phyloP scores from a whole-genome alignment of 2,888 invertebrate genomes.

The Hydropsyche betteni region DNA sequence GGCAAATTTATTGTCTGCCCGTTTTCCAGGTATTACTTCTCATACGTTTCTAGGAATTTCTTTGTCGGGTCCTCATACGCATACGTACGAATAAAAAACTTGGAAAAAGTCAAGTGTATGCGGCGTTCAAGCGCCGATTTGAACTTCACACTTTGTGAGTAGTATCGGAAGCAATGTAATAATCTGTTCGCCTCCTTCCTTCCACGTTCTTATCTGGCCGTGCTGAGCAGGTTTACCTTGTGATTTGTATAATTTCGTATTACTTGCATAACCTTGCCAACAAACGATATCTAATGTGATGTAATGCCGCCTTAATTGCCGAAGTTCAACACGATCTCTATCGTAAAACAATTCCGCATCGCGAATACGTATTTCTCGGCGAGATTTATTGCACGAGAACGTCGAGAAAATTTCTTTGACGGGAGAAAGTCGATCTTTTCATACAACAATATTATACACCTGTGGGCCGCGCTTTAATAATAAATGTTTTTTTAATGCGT shows the following conservation, averaged over 20 bases:
- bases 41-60: constrained; percentile 21
- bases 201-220: not conserved
- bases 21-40: constrained; percentile 31
- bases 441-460: not conserved
- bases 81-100: not conserved
- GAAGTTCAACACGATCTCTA: not conserved
- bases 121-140: too few species aligned
- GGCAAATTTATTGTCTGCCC: constrained; percentile 31
- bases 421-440: constrained; percentile 16
- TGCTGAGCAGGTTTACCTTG: constrained; percentile 1
- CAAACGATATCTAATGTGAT: constrained; percentile 19
- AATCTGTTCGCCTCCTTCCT: not conserved
- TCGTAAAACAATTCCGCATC: too few species aligned
- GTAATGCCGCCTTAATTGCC: constrained; percentile 9
- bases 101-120: too few species aligned
- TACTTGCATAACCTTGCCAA: constrained; percentile 11
- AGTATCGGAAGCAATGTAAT: not conserved
- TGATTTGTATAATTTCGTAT: not conserved
- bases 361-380: too few species aligned
- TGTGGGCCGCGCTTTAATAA: not conserved
- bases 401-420: constrained; percentile 16
- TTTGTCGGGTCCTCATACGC: constrained; percentile 18
- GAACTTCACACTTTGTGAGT: too few species aligned
- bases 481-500: not conserved
- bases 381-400: too few species aligned